Percentiles rank a stretch among this genome's conserved stretches.
Conservation (phyloP, 2,888 invertebrate species). For the Abscondita cerata region DNA sequence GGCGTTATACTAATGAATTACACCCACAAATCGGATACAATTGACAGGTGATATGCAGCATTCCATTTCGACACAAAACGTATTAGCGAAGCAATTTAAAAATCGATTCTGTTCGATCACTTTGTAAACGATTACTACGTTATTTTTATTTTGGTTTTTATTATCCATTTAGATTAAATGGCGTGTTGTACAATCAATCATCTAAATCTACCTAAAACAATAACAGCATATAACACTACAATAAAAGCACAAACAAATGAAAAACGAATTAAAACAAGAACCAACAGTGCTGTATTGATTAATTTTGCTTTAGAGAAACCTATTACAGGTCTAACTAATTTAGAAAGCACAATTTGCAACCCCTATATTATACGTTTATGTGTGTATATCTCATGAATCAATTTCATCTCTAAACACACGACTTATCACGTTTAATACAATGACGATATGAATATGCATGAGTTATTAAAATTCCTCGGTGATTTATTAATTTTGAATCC, state of each 20-base stretch:
- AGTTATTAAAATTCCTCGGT: constrained; percentile 42
- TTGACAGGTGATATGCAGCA: constrained; percentile 15
- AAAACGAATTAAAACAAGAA: too few relatives aligned
- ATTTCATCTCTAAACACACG: constrained; percentile 28
- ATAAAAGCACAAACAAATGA: too few relatives aligned
- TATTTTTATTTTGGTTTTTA: too few relatives aligned
- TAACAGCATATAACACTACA: too few relatives aligned
- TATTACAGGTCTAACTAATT: constrained; percentile 17
- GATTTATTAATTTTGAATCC: constrained; percentile 36
- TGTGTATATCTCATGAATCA: constrained; percentile 23
- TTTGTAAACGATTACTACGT: constrained; percentile 6
- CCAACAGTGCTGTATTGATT: constrained; percentile 3
- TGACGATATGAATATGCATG: constrained; percentile 43
- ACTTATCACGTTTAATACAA: constrained; percentile 34
- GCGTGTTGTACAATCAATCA: too few relatives aligned
- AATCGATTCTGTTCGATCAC: constrained; percentile 6
- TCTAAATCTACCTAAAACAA: too few relatives aligned
- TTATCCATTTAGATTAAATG: too few relatives aligned
- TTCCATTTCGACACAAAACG: constrained; percentile 13
- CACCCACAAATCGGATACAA: neutral
- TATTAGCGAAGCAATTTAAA: constrained; percentile 15
- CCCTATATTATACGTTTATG: constrained; percentile 8
- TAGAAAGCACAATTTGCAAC: constrained; percentile 20
- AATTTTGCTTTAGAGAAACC: constrained; percentile 16
- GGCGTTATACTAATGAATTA: constrained; percentile 18